phyloP scores from a whole-genome alignment of 1,140 invertebrate species.

The Pygmarrhopalites habei region DNA sequence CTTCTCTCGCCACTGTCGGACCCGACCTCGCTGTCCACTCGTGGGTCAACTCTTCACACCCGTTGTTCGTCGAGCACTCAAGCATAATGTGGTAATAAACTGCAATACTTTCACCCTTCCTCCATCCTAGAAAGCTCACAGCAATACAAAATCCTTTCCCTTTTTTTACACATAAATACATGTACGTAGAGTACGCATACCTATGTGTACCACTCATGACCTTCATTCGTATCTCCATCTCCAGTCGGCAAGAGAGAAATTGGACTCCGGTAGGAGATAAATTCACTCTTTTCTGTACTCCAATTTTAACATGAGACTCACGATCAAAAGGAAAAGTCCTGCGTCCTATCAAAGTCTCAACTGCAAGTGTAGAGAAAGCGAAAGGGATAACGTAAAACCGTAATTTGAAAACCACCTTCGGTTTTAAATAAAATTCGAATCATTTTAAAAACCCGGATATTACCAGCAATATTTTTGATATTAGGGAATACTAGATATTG shows the following conservation, averaged over 20 bases:
- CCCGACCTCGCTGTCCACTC: constrained; percentile 53
- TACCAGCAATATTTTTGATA: too few relatives aligned
- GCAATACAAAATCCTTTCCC: neutral
- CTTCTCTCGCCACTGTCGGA: constrained; percentile 52
- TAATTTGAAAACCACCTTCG: too few relatives aligned
- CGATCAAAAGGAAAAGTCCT: too few relatives aligned
- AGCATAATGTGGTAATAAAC: constrained; percentile 64
- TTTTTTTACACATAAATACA: constrained; percentile 1
- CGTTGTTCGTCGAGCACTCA: constrained; percentile 69
- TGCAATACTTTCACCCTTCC: constrained; percentile 26
- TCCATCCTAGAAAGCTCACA: neutral
- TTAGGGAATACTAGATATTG: too few relatives aligned
- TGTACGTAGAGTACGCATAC: neutral
- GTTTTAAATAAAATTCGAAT: too few relatives aligned
- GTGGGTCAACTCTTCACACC: constrained; percentile 59
- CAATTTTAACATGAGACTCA: too few relatives aligned
- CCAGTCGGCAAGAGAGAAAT: neutral
- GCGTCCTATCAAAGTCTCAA: too few relatives aligned
- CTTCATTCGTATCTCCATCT: neutral
- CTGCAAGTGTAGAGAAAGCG: too few relatives aligned
- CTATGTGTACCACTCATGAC: neutral
- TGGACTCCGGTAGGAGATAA: neutral
- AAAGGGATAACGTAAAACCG: too few relatives aligned
- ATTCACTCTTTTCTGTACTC: too few relatives aligned
- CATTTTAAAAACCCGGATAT: too few relatives aligned